Evolutionary conservation across 2,113 vertebrate genomes (phyloP).

Genomic region (Elaphurus davidianus): DNA sequence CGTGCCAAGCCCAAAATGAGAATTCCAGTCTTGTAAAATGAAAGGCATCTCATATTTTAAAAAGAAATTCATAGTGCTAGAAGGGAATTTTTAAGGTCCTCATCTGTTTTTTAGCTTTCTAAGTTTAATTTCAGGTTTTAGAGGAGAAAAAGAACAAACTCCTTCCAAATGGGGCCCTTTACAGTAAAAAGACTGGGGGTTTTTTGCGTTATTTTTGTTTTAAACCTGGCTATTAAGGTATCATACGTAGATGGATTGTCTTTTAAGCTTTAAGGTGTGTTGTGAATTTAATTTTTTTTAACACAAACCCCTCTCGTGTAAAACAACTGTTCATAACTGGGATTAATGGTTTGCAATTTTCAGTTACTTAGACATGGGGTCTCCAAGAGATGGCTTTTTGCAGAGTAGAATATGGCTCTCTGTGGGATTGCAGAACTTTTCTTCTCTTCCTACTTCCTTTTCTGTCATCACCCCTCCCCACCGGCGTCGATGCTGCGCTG

Average conservation of each 20-base stretch:
- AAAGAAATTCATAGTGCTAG: conserved; percentile 68
- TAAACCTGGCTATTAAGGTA: conserved; percentile 66
- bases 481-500: conserved; percentile 64
- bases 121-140: conserved; percentile 61
- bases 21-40: conserved; percentile 76
- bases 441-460: conserved; percentile 77
- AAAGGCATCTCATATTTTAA: conserved; percentile 70
- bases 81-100: conserved; percentile 39
- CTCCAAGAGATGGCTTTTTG: conserved; percentile 82
- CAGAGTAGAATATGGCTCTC: conserved; percentile 80
- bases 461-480: conserved; percentile 67
- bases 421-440: conserved; percentile 80
- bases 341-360: conserved; percentile 87
- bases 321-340: conserved; percentile 84
- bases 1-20: conserved; percentile 74
- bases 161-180: conserved; percentile 55
- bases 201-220: background rate
- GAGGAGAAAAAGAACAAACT: background rate
- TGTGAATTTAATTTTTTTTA: conserved; percentile 72
- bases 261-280: conserved; percentile 64
- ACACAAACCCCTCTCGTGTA: conserved; percentile 78
- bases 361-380: conserved; percentile 85
- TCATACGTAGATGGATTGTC: conserved; percentile 46
- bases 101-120: conserved; percentile 62
- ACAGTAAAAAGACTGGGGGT: background rate